Evolutionary conservation across 2,797 vertebrate species (phyloP).

Genomic region (Agapornis canus): DNA sequence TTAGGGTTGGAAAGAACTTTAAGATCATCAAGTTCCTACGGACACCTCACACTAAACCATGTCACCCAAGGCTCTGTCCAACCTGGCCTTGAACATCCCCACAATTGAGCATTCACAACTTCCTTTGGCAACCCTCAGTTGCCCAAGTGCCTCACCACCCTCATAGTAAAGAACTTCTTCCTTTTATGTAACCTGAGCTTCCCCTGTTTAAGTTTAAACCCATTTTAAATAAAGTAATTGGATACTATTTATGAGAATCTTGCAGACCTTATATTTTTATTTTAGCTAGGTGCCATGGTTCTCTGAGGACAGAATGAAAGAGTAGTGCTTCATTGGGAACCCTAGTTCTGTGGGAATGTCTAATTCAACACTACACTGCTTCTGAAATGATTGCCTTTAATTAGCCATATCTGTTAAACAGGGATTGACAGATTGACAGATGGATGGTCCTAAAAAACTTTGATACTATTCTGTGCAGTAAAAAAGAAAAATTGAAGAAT

Average conservation of each 20-base stretch:
- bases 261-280: not conserved
- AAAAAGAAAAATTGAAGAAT: not conserved
- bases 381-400: not conserved
- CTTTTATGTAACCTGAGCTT: no score
- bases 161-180: no score
- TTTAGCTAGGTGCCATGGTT: not conserved
- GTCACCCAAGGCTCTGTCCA: no score
- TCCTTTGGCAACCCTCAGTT: no score
- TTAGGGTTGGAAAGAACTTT: no score
- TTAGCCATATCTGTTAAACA: not conserved
- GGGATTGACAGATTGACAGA: not conserved
- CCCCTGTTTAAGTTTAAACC: no score
- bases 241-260: not conserved
- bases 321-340: not conserved
- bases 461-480: not conserved
- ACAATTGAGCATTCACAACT: no score
- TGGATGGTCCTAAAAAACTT: not conserved
- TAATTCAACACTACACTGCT: not conserved
- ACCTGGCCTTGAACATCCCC: no score
- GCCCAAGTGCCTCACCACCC: no score
- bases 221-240: not conserved
- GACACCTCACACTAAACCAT: no score
- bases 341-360: not conserved
- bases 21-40: no score
- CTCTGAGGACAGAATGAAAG: not conserved